Evolutionary conservation across 2,888 invertebrate genomes (phyloP).

Genomic region (Operophtera brumata): DNA sequence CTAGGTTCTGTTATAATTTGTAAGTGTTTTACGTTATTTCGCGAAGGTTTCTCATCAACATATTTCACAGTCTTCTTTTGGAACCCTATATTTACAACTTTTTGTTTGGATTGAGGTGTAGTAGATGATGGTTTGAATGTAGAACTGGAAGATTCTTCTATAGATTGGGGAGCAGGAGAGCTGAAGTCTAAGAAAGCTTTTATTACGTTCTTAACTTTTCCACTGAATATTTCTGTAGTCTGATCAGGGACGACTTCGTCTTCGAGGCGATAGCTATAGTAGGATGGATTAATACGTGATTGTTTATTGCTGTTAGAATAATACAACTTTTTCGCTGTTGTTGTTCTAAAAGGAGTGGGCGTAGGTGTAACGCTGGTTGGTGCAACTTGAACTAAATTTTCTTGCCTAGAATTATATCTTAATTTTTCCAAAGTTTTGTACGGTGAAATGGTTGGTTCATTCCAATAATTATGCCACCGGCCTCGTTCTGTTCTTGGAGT

Average conservation of each 20-base stretch:
- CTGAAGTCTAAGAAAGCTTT: constrained; percentile 64
- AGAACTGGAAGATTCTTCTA: constrained; percentile 36
- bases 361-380: constrained; percentile 43
- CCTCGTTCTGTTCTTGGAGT: constrained; percentile 34
- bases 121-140: constrained; percentile 40
- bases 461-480: constrained; percentile 45
- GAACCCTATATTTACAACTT: constrained; percentile 65
- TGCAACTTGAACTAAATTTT: constrained; percentile 40
- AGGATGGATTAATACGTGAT: constrained; percentile 54
- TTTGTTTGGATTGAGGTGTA: constrained; percentile 40
- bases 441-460: constrained; percentile 73
- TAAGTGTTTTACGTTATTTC: constrained; percentile 54
- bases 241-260: constrained; percentile 63
- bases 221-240: constrained; percentile 69
- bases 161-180: constrained; percentile 39
- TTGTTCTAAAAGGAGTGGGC: constrained; percentile 40
- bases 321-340: constrained; percentile 38
- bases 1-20: constrained; percentile 65
- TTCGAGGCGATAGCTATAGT: constrained; percentile 64
- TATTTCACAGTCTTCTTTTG: constrained; percentile 59
- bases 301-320: constrained; percentile 40
- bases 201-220: constrained; percentile 65
- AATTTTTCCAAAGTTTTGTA: constrained; percentile 76
- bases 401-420: constrained; percentile 46
- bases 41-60: constrained; percentile 54